These are phyloP conservation scores for Lates japonicus DNA, from an alignment of 2,797 vertebrate species.

Conservation along the genomic window DNA sequence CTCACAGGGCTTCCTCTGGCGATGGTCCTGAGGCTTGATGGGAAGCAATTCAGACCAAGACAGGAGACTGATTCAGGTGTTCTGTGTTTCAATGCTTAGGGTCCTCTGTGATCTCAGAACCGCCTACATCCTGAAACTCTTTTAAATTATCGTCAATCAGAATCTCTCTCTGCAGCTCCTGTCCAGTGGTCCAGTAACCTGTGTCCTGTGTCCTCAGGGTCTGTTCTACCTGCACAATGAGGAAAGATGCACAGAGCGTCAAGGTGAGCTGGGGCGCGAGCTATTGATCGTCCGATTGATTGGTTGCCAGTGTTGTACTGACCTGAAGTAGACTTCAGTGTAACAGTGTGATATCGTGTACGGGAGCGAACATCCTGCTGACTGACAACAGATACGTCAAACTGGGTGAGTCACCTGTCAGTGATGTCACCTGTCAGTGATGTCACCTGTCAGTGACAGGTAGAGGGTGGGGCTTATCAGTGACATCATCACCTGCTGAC, in stretches of 20 bases:
- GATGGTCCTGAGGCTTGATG: too few relatives aligned
- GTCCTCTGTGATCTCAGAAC: constrained; percentile 9
- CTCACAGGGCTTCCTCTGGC: too few relatives aligned
- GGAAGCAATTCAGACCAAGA: not conserved
- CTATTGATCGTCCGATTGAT: too few relatives aligned
- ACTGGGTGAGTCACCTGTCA: constrained; percentile 34
- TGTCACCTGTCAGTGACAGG: not conserved
- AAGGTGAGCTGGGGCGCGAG: constrained; percentile 1
- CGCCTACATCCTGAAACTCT: constrained; percentile 9
- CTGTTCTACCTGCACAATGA: constrained; percentile 91
- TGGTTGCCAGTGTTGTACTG: not conserved
- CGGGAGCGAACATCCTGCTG: constrained; percentile 17
- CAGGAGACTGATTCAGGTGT: not conserved
- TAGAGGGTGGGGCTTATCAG: not conserved
- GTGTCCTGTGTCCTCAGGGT: not conserved
- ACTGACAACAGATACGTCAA: constrained; percentile 18
- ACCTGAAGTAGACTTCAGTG: too few relatives aligned
- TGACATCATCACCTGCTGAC: not conserved
- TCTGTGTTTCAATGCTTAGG: not conserved
- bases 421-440: too few relatives aligned
- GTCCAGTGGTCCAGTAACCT: not conserved
- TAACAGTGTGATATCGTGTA: not conserved
- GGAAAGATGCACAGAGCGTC: constrained; percentile 92
- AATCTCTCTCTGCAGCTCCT: not conserved
- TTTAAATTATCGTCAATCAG: constrained; percentile 5